Evolutionary conservation across 2,113 vertebrate species (phyloP).

Genomic region (Mus musculus): GRCm39 chr3:75905501-75906000

Average conservation of each 20-base stretch:
- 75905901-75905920: not conserved
- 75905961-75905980: not conserved
- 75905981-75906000: not conserved
- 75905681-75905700: not conserved
- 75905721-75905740: not conserved
- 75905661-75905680: not conserved
- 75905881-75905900: not conserved
- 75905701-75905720: not conserved
- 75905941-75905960: not conserved
- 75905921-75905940: not conserved
- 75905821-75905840: not conserved
- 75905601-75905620: not conserved
- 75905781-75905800: not conserved
- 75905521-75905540: not conserved
- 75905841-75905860: not conserved
- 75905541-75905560: not conserved
- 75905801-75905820: not conserved
- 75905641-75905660: not conserved
- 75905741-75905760: not conserved
- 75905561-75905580: not conserved
- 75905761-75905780: not conserved
- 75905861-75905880: not conserved
- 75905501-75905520: no score
- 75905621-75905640: not conserved
- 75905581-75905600: not conserved